These are phyloP conservation scores for Stichopus horrens DNA, from an alignment of 53 echinoderm and acorn worm species.

Conservation along the genomic window DNA sequence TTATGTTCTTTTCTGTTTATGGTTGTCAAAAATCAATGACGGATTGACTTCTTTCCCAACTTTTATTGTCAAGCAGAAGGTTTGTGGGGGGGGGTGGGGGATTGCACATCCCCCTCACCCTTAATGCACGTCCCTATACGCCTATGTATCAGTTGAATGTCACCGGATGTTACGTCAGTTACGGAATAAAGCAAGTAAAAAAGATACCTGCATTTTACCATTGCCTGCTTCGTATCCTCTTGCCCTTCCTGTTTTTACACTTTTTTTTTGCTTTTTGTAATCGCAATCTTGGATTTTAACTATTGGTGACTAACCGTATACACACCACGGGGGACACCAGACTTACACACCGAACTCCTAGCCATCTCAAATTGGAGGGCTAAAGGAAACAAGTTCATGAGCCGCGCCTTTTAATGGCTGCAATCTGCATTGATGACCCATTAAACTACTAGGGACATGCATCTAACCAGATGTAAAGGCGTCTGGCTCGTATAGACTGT, in stretches of 20 bases:
- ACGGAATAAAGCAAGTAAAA: too few species aligned
- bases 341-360: constrained; percentile 8
- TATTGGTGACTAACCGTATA: not conserved
- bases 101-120: too few species aligned
- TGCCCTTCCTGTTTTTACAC: not conserved
- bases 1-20: too few species aligned
- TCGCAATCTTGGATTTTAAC: not conserved
- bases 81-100: too few species aligned
- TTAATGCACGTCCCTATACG: too few species aligned
- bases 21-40: too few species aligned
- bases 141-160: too few species aligned
- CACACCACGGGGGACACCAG: constrained; percentile 9
- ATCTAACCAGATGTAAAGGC: constrained; percentile 41
- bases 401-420: constrained; percentile 43
- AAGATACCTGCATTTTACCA: too few species aligned
- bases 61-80: too few species aligned
- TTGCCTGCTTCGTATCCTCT: too few species aligned
- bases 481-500: constrained; percentile 15
- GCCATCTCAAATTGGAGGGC: not conserved
- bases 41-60: too few species aligned
- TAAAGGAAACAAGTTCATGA: constrained; percentile 36
- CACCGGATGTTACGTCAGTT: too few species aligned
- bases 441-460: constrained; percentile 23
- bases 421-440: constrained; percentile 34
- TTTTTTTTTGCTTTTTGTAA: not conserved